Evolutionary conservation across 35 echinoderm and acorn worm species (phyloP).

Genomic region (Apostichopus californicus): DNA sequence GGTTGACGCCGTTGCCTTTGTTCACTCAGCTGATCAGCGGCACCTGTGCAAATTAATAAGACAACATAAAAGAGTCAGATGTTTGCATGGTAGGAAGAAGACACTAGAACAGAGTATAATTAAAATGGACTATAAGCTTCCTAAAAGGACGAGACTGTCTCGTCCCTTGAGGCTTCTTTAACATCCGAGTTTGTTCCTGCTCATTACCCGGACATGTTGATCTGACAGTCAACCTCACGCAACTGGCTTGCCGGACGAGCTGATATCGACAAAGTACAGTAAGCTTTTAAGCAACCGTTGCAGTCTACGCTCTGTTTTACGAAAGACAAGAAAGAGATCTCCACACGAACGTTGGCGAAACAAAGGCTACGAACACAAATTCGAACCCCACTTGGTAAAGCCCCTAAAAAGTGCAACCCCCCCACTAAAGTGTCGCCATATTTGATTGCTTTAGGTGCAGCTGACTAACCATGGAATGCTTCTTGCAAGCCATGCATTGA

Average conservation of each 20-base stretch:
- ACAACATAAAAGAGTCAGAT: neutral
- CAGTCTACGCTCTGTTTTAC: too few relatives aligned
- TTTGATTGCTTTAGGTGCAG: too few relatives aligned
- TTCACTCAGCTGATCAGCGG: conserved; percentile 83
- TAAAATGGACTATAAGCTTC: neutral
- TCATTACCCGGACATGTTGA: neutral
- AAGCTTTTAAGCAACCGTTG: too few relatives aligned
- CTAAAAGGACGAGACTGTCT: neutral
- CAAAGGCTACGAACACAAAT: too few relatives aligned
- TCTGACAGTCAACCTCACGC: neutral
- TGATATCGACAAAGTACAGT: too few relatives aligned
- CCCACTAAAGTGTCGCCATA: too few relatives aligned
- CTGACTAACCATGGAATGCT: too few relatives aligned
- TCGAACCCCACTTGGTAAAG: too few relatives aligned
- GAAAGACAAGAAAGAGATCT: too few relatives aligned
- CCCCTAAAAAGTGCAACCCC: too few relatives aligned
- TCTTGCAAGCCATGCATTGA: too few relatives aligned
- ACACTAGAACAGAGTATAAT: conserved; percentile 19
- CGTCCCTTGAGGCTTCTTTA: neutral
- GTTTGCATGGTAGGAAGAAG: neutral
- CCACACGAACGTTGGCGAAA: too few relatives aligned
- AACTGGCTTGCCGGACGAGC: neutral
- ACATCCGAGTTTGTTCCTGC: neutral
- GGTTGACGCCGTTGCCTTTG: conserved; percentile 71
- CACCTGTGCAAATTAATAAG: conserved; percentile 61